Base-by-base conservation (phyloP, 2,888 invertebrate species). In the Alloscopus bannaensis region DNA sequence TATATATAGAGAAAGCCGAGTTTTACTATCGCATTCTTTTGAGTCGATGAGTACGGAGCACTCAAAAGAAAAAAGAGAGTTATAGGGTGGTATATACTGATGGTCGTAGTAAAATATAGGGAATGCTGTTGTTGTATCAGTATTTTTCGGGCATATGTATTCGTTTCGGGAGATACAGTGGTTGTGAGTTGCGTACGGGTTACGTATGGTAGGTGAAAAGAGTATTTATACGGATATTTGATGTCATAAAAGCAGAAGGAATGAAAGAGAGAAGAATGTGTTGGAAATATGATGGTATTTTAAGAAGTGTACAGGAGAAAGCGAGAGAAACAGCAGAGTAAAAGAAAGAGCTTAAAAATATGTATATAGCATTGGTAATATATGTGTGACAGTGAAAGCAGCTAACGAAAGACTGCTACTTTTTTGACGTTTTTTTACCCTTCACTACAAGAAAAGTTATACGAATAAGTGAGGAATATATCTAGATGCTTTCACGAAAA, bases 211-310 rank as follows among this genome's bases (percentile, higher is more conserved):
- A 71, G 42, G 60, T 62, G 47, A 45, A 13, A 36, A 22, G 18
- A 52, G 52, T 22, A 20, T 20, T 36, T 3, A 45, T 59, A 59
- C 59, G 50, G 68, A 75, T 50, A 57, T 68, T 76, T 52, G 68
- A 42, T 68, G 42, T 60, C 28, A 57, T 59, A 60, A 29, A 62
- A 69, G 69, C 69, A 77, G 62, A 77, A 31, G 20, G 66, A 66
- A 47, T 22, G n/a, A n/a, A n/a, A 22, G 36, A 57, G 59, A 72
- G 65, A 42, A 59, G 59, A 77, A 77, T 77, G 69, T 62, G 64
- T 76, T 52, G 69, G 64, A 77, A 69, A 77, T 77, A 77, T 77
- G 52, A 75, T 57, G 62, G 64, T 77, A 77, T 77, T 60, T 69
- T 50, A 62, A 50, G 68, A 69, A 76, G 68, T 75, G 59, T 66